These are phyloP conservation scores for Morus bassanus DNA, from an alignment of 2,797 vertebrate species.

Conservation along the genomic window DNA sequence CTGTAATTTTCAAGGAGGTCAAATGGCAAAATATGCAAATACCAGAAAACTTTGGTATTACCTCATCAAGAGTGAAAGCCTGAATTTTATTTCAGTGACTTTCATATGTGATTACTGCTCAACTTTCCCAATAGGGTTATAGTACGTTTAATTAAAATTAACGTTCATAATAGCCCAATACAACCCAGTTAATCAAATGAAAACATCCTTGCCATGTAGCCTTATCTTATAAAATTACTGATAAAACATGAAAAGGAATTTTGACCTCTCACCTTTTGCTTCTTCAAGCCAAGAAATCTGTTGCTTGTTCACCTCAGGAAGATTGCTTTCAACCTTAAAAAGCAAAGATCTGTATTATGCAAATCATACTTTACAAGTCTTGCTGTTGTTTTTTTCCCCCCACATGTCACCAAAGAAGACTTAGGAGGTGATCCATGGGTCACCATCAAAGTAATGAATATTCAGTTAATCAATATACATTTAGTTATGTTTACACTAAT, in stretches of 20 bases:
- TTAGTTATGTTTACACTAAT: not conserved
- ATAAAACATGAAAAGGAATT: not conserved
- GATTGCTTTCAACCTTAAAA: not conserved
- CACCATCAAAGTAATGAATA: not conserved
- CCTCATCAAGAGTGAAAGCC: not conserved
- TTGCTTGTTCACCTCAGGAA: not conserved
- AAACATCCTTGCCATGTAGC: not conserved
- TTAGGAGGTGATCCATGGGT: not conserved
- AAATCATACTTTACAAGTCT: not conserved
- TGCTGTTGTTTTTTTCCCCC: not conserved
- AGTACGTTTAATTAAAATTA: constrained; percentile 43
- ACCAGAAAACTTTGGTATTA: not conserved
- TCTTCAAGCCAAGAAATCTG: not conserved
- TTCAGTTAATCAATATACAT: not conserved
- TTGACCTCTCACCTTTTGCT: not conserved
- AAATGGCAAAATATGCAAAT: constrained; percentile 43
- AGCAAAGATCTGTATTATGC: not conserved
- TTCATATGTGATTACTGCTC: not conserved
- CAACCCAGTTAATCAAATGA: not conserved
- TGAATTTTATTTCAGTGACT: constrained; percentile 32
- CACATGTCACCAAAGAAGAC: not conserved
- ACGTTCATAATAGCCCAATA: not conserved
- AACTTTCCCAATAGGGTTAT: not conserved
- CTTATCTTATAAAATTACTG: not conserved
- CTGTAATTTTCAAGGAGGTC: constrained; percentile 6